A percentile compares a stretch with the other conserved stretches of the same genome.
Conservation (phyloP, 2,113 vertebrate genomes). For the Rhadina sibilatrix region DNA sequence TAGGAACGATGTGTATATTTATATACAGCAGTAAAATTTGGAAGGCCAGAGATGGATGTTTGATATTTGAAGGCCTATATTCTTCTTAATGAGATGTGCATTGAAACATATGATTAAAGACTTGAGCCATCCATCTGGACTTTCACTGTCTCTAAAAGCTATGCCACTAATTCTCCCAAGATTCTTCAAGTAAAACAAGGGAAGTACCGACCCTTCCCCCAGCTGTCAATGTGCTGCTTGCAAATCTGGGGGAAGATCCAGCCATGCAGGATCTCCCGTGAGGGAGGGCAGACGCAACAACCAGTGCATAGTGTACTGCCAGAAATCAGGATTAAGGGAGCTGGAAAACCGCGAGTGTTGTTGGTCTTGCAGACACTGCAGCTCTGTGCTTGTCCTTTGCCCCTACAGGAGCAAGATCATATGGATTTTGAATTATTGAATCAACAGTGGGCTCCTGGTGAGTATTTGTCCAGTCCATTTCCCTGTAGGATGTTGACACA, state of each 20-base stretch:
- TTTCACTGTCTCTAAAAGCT: background rate
- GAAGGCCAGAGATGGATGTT: background rate
- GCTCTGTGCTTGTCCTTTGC: background rate
- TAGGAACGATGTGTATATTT: background rate
- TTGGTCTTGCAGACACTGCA: background rate
- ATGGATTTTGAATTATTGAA: background rate
- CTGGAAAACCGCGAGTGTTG: background rate
- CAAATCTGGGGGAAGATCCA: background rate
- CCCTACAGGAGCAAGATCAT: background rate
- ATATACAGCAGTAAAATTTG: background rate
- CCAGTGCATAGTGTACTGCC: background rate
- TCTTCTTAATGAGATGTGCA: background rate
- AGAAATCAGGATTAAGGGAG: background rate
- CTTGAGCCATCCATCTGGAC: background rate
- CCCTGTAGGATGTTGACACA: background rate
- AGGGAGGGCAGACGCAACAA: background rate
- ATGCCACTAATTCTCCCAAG: background rate
- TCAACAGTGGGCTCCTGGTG: background rate
- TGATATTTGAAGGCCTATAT: background rate
- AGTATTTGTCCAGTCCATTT: background rate
- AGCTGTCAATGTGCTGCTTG: background rate
- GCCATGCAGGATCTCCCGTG: background rate
- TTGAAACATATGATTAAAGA: background rate
- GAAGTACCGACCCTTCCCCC: background rate
- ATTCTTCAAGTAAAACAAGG: background rate